These are phyloP conservation scores for Lasaia peninsularis DNA, from an alignment of 1,140 invertebrate species.

Conservation along the genomic window DNA sequence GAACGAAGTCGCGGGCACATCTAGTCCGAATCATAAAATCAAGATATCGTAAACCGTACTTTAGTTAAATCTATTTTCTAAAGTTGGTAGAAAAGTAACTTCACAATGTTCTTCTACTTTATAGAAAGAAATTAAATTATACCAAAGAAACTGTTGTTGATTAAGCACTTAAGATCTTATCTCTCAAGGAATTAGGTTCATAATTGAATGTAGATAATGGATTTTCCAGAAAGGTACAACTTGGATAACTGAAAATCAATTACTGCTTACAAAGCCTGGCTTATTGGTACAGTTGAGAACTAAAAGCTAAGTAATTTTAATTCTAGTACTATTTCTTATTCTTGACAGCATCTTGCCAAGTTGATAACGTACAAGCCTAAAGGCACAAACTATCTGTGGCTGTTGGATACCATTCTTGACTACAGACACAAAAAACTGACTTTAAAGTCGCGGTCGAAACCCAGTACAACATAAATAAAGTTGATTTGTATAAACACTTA, in stretches of 20 bases:
- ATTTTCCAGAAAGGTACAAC: background rate
- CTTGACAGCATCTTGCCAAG: no score
- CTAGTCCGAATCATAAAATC: no score
- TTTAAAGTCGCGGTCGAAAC: no score
- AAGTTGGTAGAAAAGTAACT: background rate
- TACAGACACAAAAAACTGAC: no score
- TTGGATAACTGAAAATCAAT: slow-evolving; percentile 18
- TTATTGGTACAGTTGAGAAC: slow-evolving; percentile 1
- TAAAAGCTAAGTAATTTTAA: background rate
- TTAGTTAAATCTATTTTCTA: background rate
- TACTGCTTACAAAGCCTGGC: slow-evolving; percentile 1
- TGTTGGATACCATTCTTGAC: no score
- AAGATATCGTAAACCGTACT: no score
- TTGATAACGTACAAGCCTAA: no score
- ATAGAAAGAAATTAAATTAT: background rate
- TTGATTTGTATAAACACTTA: no score
- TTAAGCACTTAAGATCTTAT: background rate
- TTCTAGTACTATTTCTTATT: background rate
- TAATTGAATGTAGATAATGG: background rate
- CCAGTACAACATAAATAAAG: no score
- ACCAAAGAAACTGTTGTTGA: background rate
- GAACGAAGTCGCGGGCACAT: no score
- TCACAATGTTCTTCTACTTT: background rate
- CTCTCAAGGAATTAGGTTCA: background rate
- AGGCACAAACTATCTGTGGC: no score